Evolutionary conservation across 2,888 invertebrate genomes (phyloP), one percentile per base, ranked within the genome.

Genomic region (Dinocampus coccinellae): DNA sequence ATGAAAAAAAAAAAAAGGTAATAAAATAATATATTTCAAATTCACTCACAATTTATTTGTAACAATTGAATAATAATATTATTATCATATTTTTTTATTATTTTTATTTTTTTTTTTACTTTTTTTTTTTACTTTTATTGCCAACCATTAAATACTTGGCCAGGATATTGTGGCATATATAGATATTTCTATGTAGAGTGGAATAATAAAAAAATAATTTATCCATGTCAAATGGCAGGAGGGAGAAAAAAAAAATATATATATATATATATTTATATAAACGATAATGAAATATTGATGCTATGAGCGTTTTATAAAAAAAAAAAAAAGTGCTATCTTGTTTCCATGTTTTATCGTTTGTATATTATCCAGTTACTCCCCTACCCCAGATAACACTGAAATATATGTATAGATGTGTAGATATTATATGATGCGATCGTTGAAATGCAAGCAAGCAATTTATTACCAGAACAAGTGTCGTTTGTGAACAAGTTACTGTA

Each of bases 401-500:
- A 3, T 29, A 29, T 29, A 29, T 7, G 7, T 29, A 7, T 7
- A 29, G 3, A 29, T 7, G 7, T 7, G 3, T 29, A 29, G 22
- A 16, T 16, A 13, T 26, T 22, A 57, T 11, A 58, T 57, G 55
- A 36, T 20, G 6, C 42, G 64, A 33, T 42, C 39, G 61, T 58
- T 42, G 36, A 70, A 73, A 70, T 58, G 22, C 71, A 33, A 22
- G 34, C 39, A 20, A 70, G 52, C 70, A 75, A 75, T 75, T 75
- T 73, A 75, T 75, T 60, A 73, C 70, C 26, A 67, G 73, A 62
- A 71, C 63, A 67, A 68, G 42, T 67, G 61, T 61, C 53, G 76
- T 82, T 85, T 55, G 63, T 26, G 47, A n/a, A n/a, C n/a, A n/a
- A 16, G 47, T 55, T 9, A 3, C 9, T 26, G 58, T 65, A 34